Percentiles rank a stretch among this genome's conserved stretches.
Evolutionary conservation across 2,797 vertebrate genomes (phyloP).

Genomic region (Heterohyrax brucei): DNA sequence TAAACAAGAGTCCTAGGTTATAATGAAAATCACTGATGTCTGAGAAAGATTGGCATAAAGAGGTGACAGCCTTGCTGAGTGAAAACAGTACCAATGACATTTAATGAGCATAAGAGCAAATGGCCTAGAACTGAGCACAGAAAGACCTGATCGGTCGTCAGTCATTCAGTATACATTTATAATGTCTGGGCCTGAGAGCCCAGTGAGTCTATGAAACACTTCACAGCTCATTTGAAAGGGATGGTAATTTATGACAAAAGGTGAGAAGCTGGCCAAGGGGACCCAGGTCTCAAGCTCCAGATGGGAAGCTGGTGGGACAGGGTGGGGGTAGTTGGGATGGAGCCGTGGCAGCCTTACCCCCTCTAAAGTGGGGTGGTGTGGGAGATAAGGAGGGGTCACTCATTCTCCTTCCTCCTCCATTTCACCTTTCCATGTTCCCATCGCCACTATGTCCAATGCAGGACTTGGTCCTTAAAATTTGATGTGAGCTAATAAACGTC

Average conservation of each 20-base stretch:
- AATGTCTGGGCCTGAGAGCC: constrained; percentile 37
- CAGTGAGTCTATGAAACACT: constrained; percentile 39
- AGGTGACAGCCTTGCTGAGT: background rate
- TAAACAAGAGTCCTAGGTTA: constrained; percentile 17
- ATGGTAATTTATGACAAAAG: constrained; percentile 45
- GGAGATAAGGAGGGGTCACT: background rate
- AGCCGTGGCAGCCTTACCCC: background rate
- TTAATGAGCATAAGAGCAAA: constrained; percentile 75
- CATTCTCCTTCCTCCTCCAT: background rate
- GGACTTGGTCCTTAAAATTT: constrained; percentile 1
- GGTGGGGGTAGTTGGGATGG: background rate
- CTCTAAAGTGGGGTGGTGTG: background rate
- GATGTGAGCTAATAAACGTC: background rate
- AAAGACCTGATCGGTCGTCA: constrained; percentile 56
- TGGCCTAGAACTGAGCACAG: constrained; percentile 69
- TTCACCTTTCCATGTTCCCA: background rate
- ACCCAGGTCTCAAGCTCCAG: background rate
- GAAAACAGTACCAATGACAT: constrained; percentile 51
- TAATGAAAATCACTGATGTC: constrained; percentile 43
- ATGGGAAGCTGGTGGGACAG: background rate
- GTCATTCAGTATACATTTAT: constrained; percentile 49
- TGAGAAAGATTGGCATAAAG: constrained; percentile 37
- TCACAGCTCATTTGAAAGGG: constrained; percentile 29
- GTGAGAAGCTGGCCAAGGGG: constrained; percentile 3
- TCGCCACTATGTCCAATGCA: background rate